Evolutionary conservation across 2,113 vertebrate species (phyloP), one percentile per base, ranked within the genome.

Genomic region (Saguinus midas): DNA sequence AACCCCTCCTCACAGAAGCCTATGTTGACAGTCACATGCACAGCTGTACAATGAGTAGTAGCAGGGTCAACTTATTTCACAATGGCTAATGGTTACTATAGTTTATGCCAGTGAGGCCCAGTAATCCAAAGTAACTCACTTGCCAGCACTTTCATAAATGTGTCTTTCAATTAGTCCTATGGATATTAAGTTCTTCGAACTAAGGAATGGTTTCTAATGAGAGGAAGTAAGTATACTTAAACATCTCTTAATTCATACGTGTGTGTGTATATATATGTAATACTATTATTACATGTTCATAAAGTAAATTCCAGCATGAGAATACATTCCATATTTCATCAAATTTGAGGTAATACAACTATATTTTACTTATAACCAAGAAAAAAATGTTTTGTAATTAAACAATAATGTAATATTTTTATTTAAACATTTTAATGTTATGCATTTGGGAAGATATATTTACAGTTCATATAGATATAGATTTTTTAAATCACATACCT

Each of bases 251-350:
- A 43, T 90, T 66, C 17, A 20, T 27, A 6, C 66, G 11, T 17
- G 18, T 40, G 6, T 21, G 17, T 76, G 14, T 45, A 5, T 21
- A 20, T 43, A 43, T 85, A 43, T 66, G 23, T 32, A 32, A 35
- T 66, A 3, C 14, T 29, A 80, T 37, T 94, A 13, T 11, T 35
- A 43, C 4, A 82, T 40, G 32, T 29, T 94, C 25, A 48, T 91
- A 94, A 92, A 94, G 40, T 91, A 94, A 92, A 94, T 78, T 78
- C 10, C n/a, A 78, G 17, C 21, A 37, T 2, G 73, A 57, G 87
- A 92, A 43, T 61, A 35, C 1, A 61, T 40, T 72, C 17, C 17
- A 40, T 50, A n/a, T 78, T 93, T 68, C 18, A 52, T 48, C 23
- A 55, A 52, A 32, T 3, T 43, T 79, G 70, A 68, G 58, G 58